phyloP scores from a whole-genome alignment of 1,140 invertebrate genomes.

The Drosophila insularis region DNA sequence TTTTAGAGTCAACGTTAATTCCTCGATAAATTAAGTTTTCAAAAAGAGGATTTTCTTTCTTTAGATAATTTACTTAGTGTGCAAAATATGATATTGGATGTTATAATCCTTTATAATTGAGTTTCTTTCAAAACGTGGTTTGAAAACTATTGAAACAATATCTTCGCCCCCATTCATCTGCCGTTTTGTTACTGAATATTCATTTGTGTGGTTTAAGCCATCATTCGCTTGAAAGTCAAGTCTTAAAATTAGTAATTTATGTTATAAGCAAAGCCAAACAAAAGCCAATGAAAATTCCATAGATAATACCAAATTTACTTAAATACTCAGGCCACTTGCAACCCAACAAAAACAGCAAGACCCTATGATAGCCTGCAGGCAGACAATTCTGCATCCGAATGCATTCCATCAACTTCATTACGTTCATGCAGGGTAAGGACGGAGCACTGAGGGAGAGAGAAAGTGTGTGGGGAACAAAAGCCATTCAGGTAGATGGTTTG shows the following conservation, averaged over 20 bases:
- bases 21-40: neutral
- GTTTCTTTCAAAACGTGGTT: too few species aligned
- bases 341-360: constrained; percentile 34
- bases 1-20: neutral
- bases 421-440: constrained; percentile 12
- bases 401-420: constrained; percentile 56
- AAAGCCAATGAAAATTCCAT: neutral
- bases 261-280: neutral
- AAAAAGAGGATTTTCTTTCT: neutral
- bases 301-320: neutral
- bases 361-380: constrained; percentile 27
- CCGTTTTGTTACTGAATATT: neutral
- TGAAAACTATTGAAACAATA: too few species aligned
- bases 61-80: neutral
- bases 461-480: constrained; percentile 22
- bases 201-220: neutral
- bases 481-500: constrained; percentile 15
- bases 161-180: too few species aligned
- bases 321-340: neutral
- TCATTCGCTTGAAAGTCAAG: neutral
- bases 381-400: constrained; percentile 21
- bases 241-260: neutral
- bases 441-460: neutral
- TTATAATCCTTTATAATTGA: too few species aligned
- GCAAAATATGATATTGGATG: neutral